Percentiles rank a stretch among this genome's conserved stretches.
Conservation (phyloP, 2,888 invertebrate species). For the Lepidonotus clava region DNA sequence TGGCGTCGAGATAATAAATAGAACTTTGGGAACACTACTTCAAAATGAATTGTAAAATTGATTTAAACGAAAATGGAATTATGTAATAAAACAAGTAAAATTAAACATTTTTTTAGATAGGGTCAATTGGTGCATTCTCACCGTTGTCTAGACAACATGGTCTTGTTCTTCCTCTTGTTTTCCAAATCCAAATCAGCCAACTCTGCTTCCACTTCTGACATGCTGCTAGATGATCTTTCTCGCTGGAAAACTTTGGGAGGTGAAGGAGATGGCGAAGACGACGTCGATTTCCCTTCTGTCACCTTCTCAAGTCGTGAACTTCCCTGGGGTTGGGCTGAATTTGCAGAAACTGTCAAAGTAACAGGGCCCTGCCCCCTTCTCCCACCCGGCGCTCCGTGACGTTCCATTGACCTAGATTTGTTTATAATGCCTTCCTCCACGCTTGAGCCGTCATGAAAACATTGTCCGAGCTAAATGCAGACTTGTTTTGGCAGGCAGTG, state of each 20-base stretch:
- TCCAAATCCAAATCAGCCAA: constrained; percentile 13
- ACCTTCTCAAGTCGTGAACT: neutral
- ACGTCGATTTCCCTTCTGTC: neutral
- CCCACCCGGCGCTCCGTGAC: neutral
- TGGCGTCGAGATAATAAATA: no score
- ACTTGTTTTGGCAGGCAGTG: neutral
- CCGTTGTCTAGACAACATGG: constrained; percentile 16
- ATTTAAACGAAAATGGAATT: no score
- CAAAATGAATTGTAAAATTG: no score
- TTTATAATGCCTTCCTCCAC: neutral
- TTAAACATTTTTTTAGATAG: no score
- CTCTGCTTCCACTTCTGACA: constrained; percentile 49
- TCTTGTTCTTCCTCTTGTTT: constrained; percentile 30
- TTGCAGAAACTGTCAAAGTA: no score
- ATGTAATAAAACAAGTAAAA: no score
- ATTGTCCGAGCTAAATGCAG: neutral
- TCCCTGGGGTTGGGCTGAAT: neutral
- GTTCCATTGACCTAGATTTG: constrained; percentile 21
- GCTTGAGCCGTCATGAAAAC: constrained; percentile 24
- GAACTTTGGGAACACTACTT: no score
- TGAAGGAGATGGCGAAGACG: neutral
- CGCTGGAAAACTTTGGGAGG: neutral
- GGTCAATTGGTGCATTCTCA: neutral
- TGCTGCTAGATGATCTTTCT: constrained; percentile 47
- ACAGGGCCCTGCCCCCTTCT: neutral